Evolutionary conservation across 2,797 vertebrate species (phyloP).

Genomic region (Melanogrammus aeglefinus): DNA sequence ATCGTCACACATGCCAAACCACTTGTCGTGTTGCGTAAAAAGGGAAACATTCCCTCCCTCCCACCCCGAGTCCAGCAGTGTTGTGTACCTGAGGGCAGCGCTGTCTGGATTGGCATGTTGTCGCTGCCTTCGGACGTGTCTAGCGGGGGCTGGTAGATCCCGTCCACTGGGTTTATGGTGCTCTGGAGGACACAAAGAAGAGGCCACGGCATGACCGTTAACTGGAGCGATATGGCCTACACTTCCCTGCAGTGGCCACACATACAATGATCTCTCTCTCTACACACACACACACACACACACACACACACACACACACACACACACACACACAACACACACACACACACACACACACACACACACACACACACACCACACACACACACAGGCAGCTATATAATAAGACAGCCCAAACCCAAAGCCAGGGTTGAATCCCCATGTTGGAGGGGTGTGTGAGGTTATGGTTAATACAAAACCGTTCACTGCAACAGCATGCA

Average conservation of each 20-base stretch:
- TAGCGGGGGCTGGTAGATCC: conserved; percentile 90
- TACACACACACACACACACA: not conserved
- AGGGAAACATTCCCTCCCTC: not conserved
- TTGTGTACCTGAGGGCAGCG: conserved; percentile 87
- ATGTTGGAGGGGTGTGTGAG: not conserved
- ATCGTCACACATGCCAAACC: not conserved
- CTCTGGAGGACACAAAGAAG: conserved; percentile 76
- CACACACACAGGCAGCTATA: conserved; percentile 20
- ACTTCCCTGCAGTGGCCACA: not conserved
- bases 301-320: conserved; percentile 11
- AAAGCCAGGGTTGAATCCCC: not conserved
- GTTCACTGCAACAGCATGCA: conserved; percentile 22
- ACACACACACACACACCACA: conserved; percentile 25
- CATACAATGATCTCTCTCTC: not conserved
- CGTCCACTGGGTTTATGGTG: conserved; percentile 99
- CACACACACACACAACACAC: conserved; percentile 5
- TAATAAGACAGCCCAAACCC: not conserved
- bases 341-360: conserved; percentile 37
- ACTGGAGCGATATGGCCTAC: not conserved
- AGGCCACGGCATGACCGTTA: not conserved
- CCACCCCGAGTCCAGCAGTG: not conserved
- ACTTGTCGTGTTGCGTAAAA: not conserved
- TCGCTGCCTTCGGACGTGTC: conserved; percentile 81
- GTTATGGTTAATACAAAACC: conserved; percentile 12
- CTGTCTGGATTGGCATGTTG: conserved; percentile 93